Evolutionary conservation across 2,797 vertebrate species (phyloP).

Genomic region (Pempheris klunzingeri): DNA sequence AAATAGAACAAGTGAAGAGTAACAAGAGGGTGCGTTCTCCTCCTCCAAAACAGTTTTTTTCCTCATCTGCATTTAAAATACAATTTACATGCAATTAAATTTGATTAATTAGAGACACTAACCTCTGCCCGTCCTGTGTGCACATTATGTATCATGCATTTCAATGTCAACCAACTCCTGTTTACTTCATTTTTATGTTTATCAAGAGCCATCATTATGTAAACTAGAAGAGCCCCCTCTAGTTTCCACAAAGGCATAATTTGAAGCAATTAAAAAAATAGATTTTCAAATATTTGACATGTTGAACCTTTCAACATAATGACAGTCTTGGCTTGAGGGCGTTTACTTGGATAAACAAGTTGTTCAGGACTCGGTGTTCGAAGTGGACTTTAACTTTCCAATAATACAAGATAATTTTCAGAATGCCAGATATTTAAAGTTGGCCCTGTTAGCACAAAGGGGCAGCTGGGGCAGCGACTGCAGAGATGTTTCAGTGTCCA

Average conservation of each 20-base stretch:
- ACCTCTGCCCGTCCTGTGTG: slow-evolving; percentile 79
- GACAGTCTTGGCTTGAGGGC: slow-evolving; percentile 21
- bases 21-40: slow-evolving; percentile 56
- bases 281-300: slow-evolving; percentile 34
- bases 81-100: slow-evolving; percentile 87
- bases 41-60: slow-evolving; percentile 44
- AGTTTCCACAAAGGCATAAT: slow-evolving; percentile 22
- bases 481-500: slow-evolving; percentile 97
- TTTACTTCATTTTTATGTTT: slow-evolving; percentile 70
- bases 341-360: slow-evolving; percentile 43
- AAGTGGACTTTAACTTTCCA: background rate
- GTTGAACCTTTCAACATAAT: slow-evolving; percentile 33
- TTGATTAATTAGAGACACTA: slow-evolving; percentile 84
- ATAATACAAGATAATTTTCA: slow-evolving; percentile 26
- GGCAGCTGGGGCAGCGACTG: slow-evolving; percentile 74
- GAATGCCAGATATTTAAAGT: slow-evolving; percentile 70
- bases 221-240: too few species aligned
- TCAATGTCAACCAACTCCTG: slow-evolving; percentile 78
- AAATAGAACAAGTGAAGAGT: slow-evolving; percentile 62
- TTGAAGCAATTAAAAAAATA: slow-evolving; percentile 10
- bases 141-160: slow-evolving; percentile 78
- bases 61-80: slow-evolving; percentile 78
- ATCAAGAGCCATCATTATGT: slow-evolving; percentile 39
- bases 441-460: slow-evolving; percentile 71
- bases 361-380: background rate